phyloP scores from a whole-genome alignment of 2,888 invertebrate species.

The Hemithea aestivaria region DNA sequence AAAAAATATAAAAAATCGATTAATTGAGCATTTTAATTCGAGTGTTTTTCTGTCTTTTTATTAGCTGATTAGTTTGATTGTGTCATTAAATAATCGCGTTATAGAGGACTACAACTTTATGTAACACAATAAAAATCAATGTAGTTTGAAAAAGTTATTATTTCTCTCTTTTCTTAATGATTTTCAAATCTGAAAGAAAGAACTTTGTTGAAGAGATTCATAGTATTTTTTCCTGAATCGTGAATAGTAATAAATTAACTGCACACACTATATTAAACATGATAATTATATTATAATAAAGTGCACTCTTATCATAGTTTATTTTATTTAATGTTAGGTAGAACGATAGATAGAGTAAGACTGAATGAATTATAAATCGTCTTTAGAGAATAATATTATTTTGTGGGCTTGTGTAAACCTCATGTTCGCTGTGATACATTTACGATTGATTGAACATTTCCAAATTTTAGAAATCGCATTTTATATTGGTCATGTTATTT shows the following conservation, averaged over 20 bases:
- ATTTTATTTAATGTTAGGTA: constrained; percentile 51
- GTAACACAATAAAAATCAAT: too few species aligned
- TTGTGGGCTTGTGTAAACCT: constrained; percentile 56
- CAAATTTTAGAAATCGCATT: constrained; percentile 20
- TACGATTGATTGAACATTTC: constrained; percentile 30
- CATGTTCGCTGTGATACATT: constrained; percentile 63
- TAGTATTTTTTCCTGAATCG: constrained; percentile 41
- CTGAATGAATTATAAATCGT: constrained; percentile 57
- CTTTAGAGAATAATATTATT: constrained; percentile 40
- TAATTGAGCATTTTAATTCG: too few species aligned
- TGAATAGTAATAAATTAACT: constrained; percentile 46
- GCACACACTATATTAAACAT: constrained; percentile 59
- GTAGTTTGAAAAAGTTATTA: too few species aligned
- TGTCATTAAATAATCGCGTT: too few species aligned
- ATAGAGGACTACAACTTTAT: too few species aligned
- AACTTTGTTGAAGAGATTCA: too few species aligned
- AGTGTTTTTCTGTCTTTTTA: too few species aligned
- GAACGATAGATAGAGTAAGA: constrained; percentile 70
- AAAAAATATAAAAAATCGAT: too few species aligned
- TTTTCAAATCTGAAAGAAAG: too few species aligned
- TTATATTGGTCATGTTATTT: neutral
- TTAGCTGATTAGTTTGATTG: too few species aligned
- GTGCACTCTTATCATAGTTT: constrained; percentile 64
- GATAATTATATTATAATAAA: constrained; percentile 56
- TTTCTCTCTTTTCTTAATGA: too few species aligned